Base-by-base conservation (phyloP, 2,888 invertebrate species). In the Bimastos eiseni region DNA sequence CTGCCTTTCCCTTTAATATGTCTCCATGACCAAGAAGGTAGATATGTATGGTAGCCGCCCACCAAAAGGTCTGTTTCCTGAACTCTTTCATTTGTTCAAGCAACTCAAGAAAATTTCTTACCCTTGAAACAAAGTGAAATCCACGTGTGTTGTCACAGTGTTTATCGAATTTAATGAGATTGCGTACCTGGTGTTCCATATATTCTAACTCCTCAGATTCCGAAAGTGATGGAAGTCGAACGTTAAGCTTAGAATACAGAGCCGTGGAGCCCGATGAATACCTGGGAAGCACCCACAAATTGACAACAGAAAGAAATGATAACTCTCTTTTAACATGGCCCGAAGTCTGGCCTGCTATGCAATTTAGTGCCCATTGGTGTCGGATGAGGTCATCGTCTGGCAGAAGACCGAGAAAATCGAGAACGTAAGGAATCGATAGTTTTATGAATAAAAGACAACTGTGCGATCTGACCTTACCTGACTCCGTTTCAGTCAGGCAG, bases 161-260 rank as follows among this genome's bases (percentile, higher is more conserved):
- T 30, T 70, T 8, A 30, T 70, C 70, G n/a, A 70, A 70, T 49
- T 49, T 49, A 49, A 49, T n/a, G 8, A 70, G 70, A 70, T 70
- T 70, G 8, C 3, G 13, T n/a, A n/a, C 70, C n/a, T 70, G 70
- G 30, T 30, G 30, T 70, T 70, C 70, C 70, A 70, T 70, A n/a
- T 70, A 70, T 70, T 70, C 70, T 70, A 70, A 70, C 70, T 70
- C 70, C 70, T n/a, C 70, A 70, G 70, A 70, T 70, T 70, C 70
- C 8, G 70, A 70, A 70, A 70, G n/a, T n/a, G n/a, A n/a, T n/a
- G n/a, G n/a, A n/a, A n/a, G n/a, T n/a, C n/a, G 70, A n/a, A 70
- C n/a, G 1, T 70, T 0, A n/a, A n/a, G n/a, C 30, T 70, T 30
- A 70, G 70, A 70, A 70, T n/a, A n/a, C 30, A 70, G 70, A n/a